Evolutionary conservation across 2,888 invertebrate genomes (phyloP), one percentile per base, ranked within the genome.

Genomic region (Ophioninae sp.): DNA sequence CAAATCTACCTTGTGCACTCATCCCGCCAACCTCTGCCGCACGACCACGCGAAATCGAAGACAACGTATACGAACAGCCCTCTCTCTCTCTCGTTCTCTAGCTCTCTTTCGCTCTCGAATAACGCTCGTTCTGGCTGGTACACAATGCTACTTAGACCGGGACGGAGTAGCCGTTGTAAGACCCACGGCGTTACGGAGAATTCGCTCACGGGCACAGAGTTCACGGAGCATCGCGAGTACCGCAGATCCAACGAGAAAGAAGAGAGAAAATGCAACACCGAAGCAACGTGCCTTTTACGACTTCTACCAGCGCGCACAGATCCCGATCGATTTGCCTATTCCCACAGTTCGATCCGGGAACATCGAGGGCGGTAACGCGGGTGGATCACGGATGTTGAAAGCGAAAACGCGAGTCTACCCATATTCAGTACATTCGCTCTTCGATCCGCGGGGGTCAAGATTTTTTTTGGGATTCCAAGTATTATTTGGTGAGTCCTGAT

Each of bases 181-280:
- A 71, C 74, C 81, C 77, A 73, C 61, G 79, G 81, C 64, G 79
- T 84, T 84, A 84, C 84, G 79, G 72, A 74, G 81, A 84, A 84
- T 79, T 73, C 84, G 76, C 81, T 81, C 81, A 68, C 58, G 81
- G 84, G 84, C 78, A 81, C 84, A 81, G 84, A 84, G 84, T 84
- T 84, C 84, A 81, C 71, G 84, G 72, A 61, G 68, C 69, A 76
- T 72, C 71, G 77, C 69, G 76, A 30, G 56, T 59, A 65, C 41
- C 39, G 17, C 63, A 30, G 20, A 65, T 23, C 22, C 23, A 67
- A 59, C 56, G 63, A 69, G 56, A 79, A 20, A 65, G 30, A 69
- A 51, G 51, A 51, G 51, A 51, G 51, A 51, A 10, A 74, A 72
- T 56, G 79, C 30, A 39, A 64, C 67, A 44, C 72, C 76, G 13